Evolutionary conservation across 2,113 vertebrate genomes (phyloP).

Genomic region (Ploceus nigricollis): DNA sequence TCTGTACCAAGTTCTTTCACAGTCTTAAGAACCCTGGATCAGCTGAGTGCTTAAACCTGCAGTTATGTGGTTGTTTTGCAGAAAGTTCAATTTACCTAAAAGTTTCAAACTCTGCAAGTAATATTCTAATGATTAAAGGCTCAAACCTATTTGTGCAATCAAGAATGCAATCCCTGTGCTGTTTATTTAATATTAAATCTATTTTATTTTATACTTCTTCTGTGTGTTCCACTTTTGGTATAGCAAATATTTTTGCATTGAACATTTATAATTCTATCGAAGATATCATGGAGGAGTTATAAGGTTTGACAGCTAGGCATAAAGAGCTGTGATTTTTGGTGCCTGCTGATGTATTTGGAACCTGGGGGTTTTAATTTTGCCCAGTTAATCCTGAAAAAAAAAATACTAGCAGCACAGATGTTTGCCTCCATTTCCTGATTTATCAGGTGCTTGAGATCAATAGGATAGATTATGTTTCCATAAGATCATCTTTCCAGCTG

Average conservation of each 20-base stretch:
- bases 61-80: not conserved
- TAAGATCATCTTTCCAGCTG: not conserved
- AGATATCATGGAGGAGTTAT: not conserved
- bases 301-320: not conserved
- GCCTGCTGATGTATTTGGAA: not conserved
- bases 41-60: not conserved
- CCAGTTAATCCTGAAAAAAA: not conserved
- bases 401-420: not conserved
- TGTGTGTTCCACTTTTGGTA: not conserved
- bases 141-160: not conserved
- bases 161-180: not conserved
- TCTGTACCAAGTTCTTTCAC: not conserved
- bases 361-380: not conserved
- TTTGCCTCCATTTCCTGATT: not conserved
- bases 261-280: not conserved
- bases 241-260: not conserved
- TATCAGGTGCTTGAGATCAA: not conserved
- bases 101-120: not conserved
- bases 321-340: not conserved
- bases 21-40: not conserved
- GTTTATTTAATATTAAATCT: slow-evolving; percentile 5
- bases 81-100: not conserved
- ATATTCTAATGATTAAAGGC: not conserved
- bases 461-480: not conserved
- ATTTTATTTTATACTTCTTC: not conserved